A percentile compares a stretch with the other conserved stretches of the same genome.
phyloP scores from a whole-genome alignment of 1,140 invertebrate species.

The Antheraea pernyi region DNA sequence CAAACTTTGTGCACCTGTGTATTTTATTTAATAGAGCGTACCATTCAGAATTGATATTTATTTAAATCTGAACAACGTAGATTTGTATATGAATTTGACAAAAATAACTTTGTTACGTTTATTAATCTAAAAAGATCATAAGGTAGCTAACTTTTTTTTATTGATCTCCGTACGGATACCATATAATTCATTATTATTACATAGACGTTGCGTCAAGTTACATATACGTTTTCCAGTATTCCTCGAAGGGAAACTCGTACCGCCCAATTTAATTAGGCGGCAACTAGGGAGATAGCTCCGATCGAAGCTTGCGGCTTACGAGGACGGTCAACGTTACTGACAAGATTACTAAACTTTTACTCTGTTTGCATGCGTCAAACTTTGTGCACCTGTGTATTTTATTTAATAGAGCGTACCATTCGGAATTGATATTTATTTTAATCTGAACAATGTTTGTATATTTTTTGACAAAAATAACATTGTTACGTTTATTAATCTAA shows the following conservation, averaged over 20 bases:
- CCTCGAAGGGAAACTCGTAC: constrained; percentile 29
- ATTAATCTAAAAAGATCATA: no score
- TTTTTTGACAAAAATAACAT: no score
- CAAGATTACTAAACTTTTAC: constrained; percentile 50
- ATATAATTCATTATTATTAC: no score
- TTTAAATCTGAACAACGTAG: no score
- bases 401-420: constrained; percentile 14
- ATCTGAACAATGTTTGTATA: no score
- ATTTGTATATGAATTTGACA: no score
- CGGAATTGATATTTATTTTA: no score
- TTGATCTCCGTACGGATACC: no score
- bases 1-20: constrained; percentile 33
- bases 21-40: constrained; percentile 23
- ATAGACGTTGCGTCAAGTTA: constrained; percentile 5
- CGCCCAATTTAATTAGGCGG: constrained; percentile 53
- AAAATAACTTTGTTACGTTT: no score
- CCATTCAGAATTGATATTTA: no score
- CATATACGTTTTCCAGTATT: constrained; percentile 29
- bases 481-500: no score
- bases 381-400: constrained; percentile 31
- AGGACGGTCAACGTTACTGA: constrained; percentile 39
- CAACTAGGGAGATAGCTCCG: constrained; percentile 40
- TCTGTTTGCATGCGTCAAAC: constrained; percentile 35
- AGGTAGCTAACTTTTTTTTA: no score
- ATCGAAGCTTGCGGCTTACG: constrained; percentile 52